These are phyloP conservation scores for Callorhinus ursinus DNA, from an alignment of 2,113 vertebrate species.

Conservation along the genomic window DNA sequence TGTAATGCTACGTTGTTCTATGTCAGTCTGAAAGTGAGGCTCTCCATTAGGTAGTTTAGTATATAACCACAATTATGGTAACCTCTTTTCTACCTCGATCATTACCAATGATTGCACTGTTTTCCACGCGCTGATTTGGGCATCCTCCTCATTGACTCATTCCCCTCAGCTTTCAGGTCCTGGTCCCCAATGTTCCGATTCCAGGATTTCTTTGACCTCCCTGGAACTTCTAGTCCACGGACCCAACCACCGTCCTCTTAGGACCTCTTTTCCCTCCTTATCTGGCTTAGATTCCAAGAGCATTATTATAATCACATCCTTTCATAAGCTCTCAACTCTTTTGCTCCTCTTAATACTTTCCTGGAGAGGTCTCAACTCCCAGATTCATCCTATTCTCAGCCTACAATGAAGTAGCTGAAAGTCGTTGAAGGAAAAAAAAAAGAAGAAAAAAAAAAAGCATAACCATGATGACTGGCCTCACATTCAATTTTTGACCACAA, in stretches of 20 bases:
- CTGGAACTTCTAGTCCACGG: background rate
- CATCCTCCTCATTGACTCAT: background rate
- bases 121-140: background rate
- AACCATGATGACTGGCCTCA: background rate
- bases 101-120: background rate
- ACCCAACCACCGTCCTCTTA: background rate
- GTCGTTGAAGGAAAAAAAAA: background rate
- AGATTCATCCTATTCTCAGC: background rate
- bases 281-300: background rate
- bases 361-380: background rate
- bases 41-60: background rate
- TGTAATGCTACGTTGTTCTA: background rate
- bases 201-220: background rate
- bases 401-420: background rate
- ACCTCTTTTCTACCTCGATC: background rate
- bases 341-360: background rate
- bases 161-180: background rate
- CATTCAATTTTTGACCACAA: background rate
- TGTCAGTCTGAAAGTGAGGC: background rate
- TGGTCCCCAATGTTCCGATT: background rate
- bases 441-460: background rate
- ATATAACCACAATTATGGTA: background rate
- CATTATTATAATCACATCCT: background rate
- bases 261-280: rapidly evolving
- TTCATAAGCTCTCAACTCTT: background rate